phyloP scores from a whole-genome alignment of 2,888 invertebrate species.

The Tromatobia lineatoria region DNA sequence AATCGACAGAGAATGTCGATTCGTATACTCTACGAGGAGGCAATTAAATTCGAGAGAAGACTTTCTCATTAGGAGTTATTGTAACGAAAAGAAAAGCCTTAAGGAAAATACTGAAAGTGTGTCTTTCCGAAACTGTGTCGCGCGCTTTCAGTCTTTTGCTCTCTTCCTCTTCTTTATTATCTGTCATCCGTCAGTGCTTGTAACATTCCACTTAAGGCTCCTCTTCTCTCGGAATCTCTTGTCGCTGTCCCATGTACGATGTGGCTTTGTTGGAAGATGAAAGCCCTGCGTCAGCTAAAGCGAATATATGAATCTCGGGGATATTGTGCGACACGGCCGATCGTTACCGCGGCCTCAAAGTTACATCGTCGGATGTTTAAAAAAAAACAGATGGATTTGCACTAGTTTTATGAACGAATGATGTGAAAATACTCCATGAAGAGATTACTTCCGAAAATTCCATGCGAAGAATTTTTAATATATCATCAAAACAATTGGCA shows the following conservation, averaged over 20 bases:
- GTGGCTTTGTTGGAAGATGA: slow-evolving; percentile 58
- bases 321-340: slow-evolving; percentile 21
- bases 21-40: too few species aligned
- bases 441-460: too few species aligned
- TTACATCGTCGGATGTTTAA: background rate
- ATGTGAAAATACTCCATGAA: too few species aligned
- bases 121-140: slow-evolving; percentile 44
- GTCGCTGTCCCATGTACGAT: slow-evolving; percentile 10
- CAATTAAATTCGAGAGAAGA: background rate
- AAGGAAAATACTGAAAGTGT: slow-evolving; percentile 13
- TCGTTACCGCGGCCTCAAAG: slow-evolving; percentile 53
- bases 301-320: slow-evolving; percentile 27
- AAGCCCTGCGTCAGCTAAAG: slow-evolving; percentile 35
- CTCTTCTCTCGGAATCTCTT: slow-evolving; percentile 31
- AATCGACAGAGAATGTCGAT: too few species aligned
- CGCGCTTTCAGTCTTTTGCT: slow-evolving; percentile 14
- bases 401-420: too few species aligned
- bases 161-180: slow-evolving; percentile 22
- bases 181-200: slow-evolving; percentile 37
- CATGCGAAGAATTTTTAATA: too few species aligned
- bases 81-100: background rate
- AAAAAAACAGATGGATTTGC: background rate
- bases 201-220: slow-evolving; percentile 16
- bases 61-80: background rate
- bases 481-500: too few species aligned